phyloP scores from a whole-genome alignment of 1,140 invertebrate species.

The Macrobrachium nipponense region DNA sequence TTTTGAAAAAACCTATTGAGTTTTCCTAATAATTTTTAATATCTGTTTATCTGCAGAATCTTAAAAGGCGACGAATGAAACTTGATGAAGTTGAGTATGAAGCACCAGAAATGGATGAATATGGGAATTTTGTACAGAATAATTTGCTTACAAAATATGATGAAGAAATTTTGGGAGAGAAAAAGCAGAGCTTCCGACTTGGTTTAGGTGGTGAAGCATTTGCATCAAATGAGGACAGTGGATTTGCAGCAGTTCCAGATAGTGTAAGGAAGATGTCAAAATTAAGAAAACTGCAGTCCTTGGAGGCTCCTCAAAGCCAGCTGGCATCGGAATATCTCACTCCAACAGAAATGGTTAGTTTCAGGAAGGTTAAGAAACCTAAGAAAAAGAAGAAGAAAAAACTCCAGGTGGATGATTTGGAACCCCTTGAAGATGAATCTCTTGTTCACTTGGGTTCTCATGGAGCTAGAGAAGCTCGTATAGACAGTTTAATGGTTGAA shows the following conservation, averaged over 20 bases:
- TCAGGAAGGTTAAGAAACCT: conserved; percentile 96
- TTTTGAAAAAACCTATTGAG: no score
- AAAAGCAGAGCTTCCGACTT: conserved; percentile 80
- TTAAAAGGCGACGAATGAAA: conserved; percentile 69
- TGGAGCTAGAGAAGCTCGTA: conserved; percentile 64
- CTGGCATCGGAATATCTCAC: conserved; percentile 91
- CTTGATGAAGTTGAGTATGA: conserved; percentile 87
- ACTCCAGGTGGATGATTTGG: conserved; percentile 74
- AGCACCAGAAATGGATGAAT: conserved; percentile 84
- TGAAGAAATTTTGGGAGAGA: conserved; percentile 89
- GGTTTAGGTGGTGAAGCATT: conserved; percentile 36
- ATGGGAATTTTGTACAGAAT: conserved; percentile 79
- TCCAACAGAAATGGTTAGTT: conserved; percentile 83
- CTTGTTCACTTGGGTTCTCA: conserved; percentile 60
- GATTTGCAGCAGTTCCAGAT: conserved; percentile 67
- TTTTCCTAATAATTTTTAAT: background rate
- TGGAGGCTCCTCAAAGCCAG: conserved; percentile 77
- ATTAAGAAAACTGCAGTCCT: conserved; percentile 68
- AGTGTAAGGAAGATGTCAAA: conserved; percentile 67
- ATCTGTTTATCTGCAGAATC: conserved; percentile 51
- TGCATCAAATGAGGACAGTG: conserved; percentile 63
- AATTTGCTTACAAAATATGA: conserved; percentile 92
- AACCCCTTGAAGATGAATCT: conserved; percentile 68
- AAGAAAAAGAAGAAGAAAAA: conserved; percentile 72
- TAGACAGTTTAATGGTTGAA: conserved; percentile 34